Conservation (phyloP, 2,113 vertebrate genomes). For the Bostrychus sinensis region DNA sequence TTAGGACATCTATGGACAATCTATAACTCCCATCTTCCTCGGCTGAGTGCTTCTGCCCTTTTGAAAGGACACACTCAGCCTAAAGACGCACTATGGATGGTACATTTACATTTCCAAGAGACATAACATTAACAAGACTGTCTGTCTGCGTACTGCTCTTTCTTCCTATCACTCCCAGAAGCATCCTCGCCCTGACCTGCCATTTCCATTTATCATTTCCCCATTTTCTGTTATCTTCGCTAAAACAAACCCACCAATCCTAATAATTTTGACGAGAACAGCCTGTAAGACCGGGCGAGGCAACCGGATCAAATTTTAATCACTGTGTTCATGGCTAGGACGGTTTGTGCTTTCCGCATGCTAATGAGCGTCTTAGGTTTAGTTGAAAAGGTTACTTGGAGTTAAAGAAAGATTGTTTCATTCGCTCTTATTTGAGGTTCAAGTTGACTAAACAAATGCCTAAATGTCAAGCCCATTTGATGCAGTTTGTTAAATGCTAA, state of each 20-base stretch:
- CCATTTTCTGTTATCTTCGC: neutral
- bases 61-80: slow-evolving; percentile 45
- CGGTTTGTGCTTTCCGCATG: slow-evolving; percentile 31
- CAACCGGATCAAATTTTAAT: slow-evolving; percentile 49
- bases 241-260: neutral
- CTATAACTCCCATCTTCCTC: slow-evolving; percentile 24
- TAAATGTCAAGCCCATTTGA: neutral
- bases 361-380: slow-evolving; percentile 33
- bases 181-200: neutral
- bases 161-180: slow-evolving; percentile 17
- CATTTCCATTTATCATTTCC: slow-evolving; percentile 19
- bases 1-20: neutral
- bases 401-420: slow-evolving; percentile 18
- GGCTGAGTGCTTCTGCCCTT: slow-evolving; percentile 42
- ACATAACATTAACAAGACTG: slow-evolving; percentile 13
- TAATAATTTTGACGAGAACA: slow-evolving; percentile 45
- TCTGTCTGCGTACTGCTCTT: neutral
- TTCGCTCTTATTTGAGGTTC: slow-evolving; percentile 9
- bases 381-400: slow-evolving; percentile 27
- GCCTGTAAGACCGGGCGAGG: slow-evolving; percentile 23
- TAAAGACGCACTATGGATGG: slow-evolving; percentile 27
- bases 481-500: neutral
- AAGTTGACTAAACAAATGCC: neutral
- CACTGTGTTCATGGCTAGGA: slow-evolving; percentile 26
- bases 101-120: slow-evolving; percentile 31